A percentile compares a stretch with the other conserved stretches of the same genome.
phyloP scores from a whole-genome alignment of 2,888 invertebrate species.

The Steinernema scapterisci region DNA sequence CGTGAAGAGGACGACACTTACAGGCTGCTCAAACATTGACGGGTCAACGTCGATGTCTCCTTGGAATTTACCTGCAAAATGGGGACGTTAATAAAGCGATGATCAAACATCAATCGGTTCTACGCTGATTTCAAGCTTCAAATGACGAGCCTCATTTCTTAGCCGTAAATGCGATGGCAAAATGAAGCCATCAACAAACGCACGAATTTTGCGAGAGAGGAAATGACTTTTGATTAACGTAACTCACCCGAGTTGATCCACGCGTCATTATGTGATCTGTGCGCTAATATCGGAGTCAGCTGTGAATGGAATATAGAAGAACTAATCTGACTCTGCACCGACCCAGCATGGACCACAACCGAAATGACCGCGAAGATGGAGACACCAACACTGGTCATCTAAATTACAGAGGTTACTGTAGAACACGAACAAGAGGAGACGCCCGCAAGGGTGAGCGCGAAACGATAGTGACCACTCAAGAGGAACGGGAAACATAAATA shows the following conservation, averaged over 20 bases:
- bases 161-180: no score
- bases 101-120: neutral
- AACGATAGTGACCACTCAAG: no score
- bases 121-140: no score
- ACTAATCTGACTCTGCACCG: slow-evolving; percentile 28
- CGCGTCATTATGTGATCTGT: slow-evolving; percentile 34
- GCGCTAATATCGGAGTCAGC: slow-evolving; percentile 18
- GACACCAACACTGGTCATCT: slow-evolving; percentile 9
- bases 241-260: slow-evolving; percentile 46
- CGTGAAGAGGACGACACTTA: slow-evolving; percentile 2
- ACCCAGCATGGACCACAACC: neutral
- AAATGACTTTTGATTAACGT: no score
- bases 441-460: no score
- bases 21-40: slow-evolving; percentile 12
- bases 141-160: no score
- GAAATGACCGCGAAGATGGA: neutral
- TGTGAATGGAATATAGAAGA: slow-evolving; percentile 36
- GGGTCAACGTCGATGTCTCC: slow-evolving; percentile 65
- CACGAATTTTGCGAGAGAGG: neutral
- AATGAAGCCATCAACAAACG: neutral
- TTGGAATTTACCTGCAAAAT: slow-evolving; percentile 63
- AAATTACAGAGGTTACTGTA: neutral
- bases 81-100: neutral
- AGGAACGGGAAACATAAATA: no score
- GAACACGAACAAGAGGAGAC: no score